Conservation (phyloP, 1,140 invertebrate genomes). For the Drosophila persimilis region DNA sequence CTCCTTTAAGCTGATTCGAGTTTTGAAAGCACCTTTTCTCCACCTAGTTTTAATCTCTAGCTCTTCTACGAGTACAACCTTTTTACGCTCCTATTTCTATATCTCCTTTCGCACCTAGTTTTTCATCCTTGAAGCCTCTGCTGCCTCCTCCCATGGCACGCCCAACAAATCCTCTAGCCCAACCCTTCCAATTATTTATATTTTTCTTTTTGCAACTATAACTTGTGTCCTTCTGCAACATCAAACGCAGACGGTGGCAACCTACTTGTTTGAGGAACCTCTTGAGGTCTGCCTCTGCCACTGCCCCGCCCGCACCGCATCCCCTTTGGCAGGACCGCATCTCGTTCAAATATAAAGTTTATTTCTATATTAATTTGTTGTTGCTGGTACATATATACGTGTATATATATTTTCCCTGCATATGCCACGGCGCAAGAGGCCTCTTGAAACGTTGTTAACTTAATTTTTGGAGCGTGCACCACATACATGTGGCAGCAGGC, state of each 20-base stretch:
- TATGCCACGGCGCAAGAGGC: conserved; percentile 55
- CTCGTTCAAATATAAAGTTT: conserved; percentile 51
- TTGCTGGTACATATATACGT: conserved; percentile 3
- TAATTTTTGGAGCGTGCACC: conserved; percentile 81
- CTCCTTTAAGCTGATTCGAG: too few species aligned
- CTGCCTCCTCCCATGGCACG: too few species aligned
- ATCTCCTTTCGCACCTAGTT: neutral
- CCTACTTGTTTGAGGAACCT: conserved; percentile 44
- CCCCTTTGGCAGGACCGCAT: neutral
- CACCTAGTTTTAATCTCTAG: too few species aligned
- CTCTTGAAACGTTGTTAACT: conserved; percentile 79
- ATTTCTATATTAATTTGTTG: conserved; percentile 38
- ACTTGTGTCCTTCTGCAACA: conserved; percentile 11
- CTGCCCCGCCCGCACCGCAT: conserved; percentile 39
- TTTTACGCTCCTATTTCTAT: too few species aligned
- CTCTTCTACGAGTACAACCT: too few species aligned
- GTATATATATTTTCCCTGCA: conserved; percentile 38
- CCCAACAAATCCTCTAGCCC: too few species aligned
- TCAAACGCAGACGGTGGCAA: conserved; percentile 16
- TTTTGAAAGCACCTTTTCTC: too few species aligned
- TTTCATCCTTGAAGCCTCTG: too few species aligned
- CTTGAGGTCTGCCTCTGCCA: conserved; percentile 36
- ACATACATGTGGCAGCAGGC: conserved; percentile 29
- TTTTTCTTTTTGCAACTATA: conserved; percentile 38
- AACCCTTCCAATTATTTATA: conserved; percentile 11